phyloP scores from a whole-genome alignment of 2,888 invertebrate species.

The Esperia sulphurella region DNA sequence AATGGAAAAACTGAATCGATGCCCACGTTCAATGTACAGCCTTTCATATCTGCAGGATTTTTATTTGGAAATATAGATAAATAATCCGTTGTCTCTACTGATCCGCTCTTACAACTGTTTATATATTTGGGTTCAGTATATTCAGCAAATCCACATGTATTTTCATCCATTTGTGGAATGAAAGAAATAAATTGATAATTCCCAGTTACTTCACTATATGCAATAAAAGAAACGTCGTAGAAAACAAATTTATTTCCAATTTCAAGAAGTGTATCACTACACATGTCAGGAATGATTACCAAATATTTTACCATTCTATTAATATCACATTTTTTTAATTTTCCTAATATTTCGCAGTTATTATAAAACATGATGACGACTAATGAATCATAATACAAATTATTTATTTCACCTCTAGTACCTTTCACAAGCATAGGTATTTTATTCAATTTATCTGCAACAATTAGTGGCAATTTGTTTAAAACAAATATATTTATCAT shows the following conservation, averaged over 20 bases:
- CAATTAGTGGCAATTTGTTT: constrained; percentile 18
- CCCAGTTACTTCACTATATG: constrained; percentile 19
- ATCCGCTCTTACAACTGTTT: constrained; percentile 35
- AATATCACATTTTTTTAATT: constrained; percentile 15
- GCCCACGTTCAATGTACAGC: constrained; percentile 48
- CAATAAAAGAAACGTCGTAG: constrained; percentile 36
- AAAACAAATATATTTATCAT: neutral
- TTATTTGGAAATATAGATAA: constrained; percentile 39
- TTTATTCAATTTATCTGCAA: constrained; percentile 12
- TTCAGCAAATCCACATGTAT: constrained; percentile 29
- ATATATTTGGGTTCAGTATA: constrained; percentile 21
- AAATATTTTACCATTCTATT: constrained; percentile 27
- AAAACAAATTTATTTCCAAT: constrained; percentile 23
- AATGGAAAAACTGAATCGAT: constrained; percentile 47
- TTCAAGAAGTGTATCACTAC: constrained; percentile 16
- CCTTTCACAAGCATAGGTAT: neutral
- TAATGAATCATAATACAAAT: neutral
- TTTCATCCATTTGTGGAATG: constrained; percentile 33
- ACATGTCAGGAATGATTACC: constrained; percentile 26
- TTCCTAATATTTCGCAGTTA: constrained; percentile 18
- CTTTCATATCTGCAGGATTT: constrained; percentile 36
- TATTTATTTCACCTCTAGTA: neutral
- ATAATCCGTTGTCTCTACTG: constrained; percentile 16
- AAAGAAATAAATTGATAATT: constrained; percentile 27
- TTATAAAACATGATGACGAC: constrained; percentile 27